Conservation (phyloP, 2,113 vertebrate genomes). For the Suncus etruscus region DNA sequence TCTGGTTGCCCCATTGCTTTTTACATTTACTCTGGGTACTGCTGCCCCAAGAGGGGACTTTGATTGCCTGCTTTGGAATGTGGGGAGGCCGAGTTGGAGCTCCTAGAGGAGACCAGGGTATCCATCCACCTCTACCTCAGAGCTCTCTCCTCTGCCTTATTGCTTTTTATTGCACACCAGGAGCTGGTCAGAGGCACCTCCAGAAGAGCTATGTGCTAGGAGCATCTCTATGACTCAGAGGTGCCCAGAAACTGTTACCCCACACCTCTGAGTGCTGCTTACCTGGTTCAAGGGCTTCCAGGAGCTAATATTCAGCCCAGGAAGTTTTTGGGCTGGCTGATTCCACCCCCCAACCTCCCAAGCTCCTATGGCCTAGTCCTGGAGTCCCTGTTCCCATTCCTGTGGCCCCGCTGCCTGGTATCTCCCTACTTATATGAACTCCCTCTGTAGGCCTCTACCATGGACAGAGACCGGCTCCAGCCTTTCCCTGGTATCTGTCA, state of each 20-base stretch:
- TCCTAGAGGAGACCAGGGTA: too few species aligned
- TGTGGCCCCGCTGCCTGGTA: not conserved
- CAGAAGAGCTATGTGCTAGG: not conserved
- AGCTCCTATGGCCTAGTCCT: not conserved
- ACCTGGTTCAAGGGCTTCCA: not conserved
- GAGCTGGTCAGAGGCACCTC: not conserved
- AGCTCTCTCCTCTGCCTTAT: not conserved
- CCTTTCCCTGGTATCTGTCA: slow-evolving; percentile 24
- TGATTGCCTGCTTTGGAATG: not conserved
- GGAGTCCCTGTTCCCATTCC: not conserved
- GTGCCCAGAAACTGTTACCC: not conserved
- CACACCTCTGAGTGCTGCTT: not conserved
- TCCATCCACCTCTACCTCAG: not conserved
- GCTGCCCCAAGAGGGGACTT: not conserved
- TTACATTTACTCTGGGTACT: not conserved
- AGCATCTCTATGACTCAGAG: not conserved
- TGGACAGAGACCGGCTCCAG: slow-evolving; percentile 69
- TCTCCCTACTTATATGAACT: slow-evolving; percentile 18
- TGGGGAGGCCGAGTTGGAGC: too few species aligned
- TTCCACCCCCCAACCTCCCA: not conserved
- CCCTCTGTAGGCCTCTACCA: slow-evolving; percentile 50
- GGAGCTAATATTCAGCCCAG: not conserved
- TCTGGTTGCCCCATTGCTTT: not conserved
- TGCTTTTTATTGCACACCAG: not conserved
- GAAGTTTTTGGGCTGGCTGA: not conserved